phyloP scores from a whole-genome alignment of 2,797 vertebrate genomes.

The Phrynocephalus guinanensis region DNA sequence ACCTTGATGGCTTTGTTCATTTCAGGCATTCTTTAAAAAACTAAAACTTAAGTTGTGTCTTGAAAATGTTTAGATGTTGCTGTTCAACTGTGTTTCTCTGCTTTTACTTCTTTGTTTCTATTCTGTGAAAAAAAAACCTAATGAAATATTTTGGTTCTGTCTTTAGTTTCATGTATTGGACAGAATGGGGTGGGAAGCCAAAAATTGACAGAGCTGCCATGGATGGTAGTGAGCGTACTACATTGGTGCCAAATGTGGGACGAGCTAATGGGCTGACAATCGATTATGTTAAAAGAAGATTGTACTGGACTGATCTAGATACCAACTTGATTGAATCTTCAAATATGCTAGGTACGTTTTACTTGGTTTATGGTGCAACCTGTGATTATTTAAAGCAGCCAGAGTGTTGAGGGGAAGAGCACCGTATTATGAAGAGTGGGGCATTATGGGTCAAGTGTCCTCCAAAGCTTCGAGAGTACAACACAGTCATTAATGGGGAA shows the following conservation, averaged over 20 bases:
- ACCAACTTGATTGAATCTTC: conserved; percentile 97
- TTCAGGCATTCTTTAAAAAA: not conserved
- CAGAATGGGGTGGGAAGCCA: conserved; percentile 97
- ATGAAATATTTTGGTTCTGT: not conserved
- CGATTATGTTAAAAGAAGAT: conserved; percentile 93
- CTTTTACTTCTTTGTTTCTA: conserved; percentile 35
- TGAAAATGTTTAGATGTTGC: conserved; percentile 19
- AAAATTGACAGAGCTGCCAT: conserved; percentile 96
- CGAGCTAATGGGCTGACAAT: conserved; percentile 97
- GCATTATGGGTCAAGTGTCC: too few species aligned
- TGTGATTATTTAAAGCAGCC: not conserved
- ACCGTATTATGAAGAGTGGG: not conserved
- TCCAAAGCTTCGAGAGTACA: too few species aligned
- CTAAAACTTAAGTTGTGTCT: conserved; percentile 21
- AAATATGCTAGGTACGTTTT: conserved; percentile 91
- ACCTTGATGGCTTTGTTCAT: not conserved
- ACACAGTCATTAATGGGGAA: too few species aligned
- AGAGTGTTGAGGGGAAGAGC: not conserved
- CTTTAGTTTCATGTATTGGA: conserved; percentile 98
- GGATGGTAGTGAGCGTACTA: conserved; percentile 93
- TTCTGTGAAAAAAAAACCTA: conserved; percentile 14
- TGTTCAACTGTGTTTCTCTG: conserved; percentile 3
- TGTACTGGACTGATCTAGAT: conserved; percentile 98
- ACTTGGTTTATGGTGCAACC: fast-evolving
- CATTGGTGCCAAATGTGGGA: conserved; percentile 92